Percentiles rank a stretch among this genome's conserved stretches.
Evolutionary conservation across 2,888 invertebrate species (phyloP).

Genomic region (Nysson spinosus): DNA sequence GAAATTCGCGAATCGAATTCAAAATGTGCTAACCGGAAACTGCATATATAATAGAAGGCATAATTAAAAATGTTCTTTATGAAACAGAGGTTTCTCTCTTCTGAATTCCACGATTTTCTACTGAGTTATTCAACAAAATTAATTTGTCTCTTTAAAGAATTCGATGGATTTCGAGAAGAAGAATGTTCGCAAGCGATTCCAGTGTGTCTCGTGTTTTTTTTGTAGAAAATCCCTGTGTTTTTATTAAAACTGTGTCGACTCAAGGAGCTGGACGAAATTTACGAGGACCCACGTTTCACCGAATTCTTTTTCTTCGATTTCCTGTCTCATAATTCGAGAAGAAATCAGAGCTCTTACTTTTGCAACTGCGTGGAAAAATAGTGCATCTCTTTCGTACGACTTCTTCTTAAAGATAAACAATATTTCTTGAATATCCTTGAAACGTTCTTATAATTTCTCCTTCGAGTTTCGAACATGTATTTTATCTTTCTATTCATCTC

Average conservation of each 20-base stretch:
- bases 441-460: not conserved
- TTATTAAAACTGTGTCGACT: constrained; percentile 49
- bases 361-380: constrained; percentile 46
- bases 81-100: no score
- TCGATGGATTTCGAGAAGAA: no score
- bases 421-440: no score
- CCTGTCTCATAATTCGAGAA: constrained; percentile 35
- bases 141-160: no score
- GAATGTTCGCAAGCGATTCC: constrained; percentile 30
- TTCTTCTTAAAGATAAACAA: no score
- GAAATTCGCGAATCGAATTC: constrained; percentile 15
- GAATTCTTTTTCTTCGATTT: constrained; percentile 39
- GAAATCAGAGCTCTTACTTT: constrained; percentile 37
- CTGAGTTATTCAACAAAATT: no score
- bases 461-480: not conserved
- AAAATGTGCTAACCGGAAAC: constrained; percentile 5
- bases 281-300: constrained; percentile 53
- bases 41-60: constrained; percentile 11
- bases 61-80: not conserved
- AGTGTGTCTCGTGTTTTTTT: constrained; percentile 14
- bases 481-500: no score
- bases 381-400: constrained; percentile 21
- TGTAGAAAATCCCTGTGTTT: no score
- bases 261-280: constrained; percentile 63
- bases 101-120: no score